Evolutionary conservation across 2,888 invertebrate species (phyloP).

Genomic region (Sinotaia quadrata): DNA sequence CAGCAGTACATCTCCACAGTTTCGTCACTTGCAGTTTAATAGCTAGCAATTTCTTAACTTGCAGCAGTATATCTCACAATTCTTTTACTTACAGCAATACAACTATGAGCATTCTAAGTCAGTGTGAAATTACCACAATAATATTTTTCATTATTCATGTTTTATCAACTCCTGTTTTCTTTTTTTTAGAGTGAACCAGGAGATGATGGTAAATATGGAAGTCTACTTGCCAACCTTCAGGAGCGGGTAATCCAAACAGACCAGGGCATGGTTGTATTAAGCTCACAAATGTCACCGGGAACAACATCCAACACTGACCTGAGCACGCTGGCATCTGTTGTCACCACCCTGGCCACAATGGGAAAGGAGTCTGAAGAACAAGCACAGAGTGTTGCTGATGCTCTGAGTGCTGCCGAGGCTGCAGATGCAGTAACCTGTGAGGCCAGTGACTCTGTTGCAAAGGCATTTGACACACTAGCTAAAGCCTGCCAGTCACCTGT

Average conservation of each 20-base stretch:
- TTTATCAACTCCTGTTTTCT: too few relatives aligned
- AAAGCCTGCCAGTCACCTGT: conserved; percentile 71
- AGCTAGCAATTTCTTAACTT: too few relatives aligned
- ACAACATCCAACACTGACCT: conserved; percentile 69
- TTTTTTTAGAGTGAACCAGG: conserved; percentile 30
- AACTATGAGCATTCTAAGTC: too few relatives aligned
- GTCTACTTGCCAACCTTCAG: conserved; percentile 68
- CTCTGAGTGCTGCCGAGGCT: not conserved
- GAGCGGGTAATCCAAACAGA: conserved; percentile 71
- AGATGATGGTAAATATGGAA: conserved; percentile 42
- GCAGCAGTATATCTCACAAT: too few relatives aligned
- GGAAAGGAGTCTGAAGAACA: conserved; percentile 54
- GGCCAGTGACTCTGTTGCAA: conserved; percentile 76
- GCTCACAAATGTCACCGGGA: conserved; percentile 50
- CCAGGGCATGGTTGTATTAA: conserved; percentile 66
- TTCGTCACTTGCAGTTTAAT: too few relatives aligned
- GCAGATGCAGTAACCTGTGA: not conserved
- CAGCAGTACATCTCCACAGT: too few relatives aligned
- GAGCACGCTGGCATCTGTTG: conserved; percentile 74
- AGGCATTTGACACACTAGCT: conserved; percentile 83
- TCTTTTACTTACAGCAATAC: too few relatives aligned
- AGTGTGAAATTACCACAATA: too few relatives aligned
- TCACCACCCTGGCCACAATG: conserved; percentile 74
- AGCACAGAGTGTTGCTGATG: not conserved
- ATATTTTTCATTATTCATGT: too few relatives aligned